Base-by-base conservation (phyloP, 2,888 invertebrate species). In the Caenorhabditis wallacei region DNA sequence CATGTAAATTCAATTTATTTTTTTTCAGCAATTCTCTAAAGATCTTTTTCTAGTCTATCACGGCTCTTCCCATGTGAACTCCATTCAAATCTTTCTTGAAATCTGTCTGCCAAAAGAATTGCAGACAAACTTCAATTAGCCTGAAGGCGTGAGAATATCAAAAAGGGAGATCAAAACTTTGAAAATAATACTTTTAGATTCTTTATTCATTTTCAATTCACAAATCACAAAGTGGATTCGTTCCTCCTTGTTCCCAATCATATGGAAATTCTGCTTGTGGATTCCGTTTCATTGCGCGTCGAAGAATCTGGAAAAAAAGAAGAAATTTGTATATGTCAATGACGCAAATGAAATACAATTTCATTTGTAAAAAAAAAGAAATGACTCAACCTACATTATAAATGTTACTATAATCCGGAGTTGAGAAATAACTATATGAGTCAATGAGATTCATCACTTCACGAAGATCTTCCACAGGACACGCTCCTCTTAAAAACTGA, bases 161-260 rank as follows among this genome's bases (percentile, higher is more conserved):
- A 30, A 30, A n/a, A n/a, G n/a, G n/a, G n/a, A n/a, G n/a, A n/a
- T n/a, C n/a, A n/a, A 30, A 30, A 30, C 8, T 30, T 30, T 3
- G 30, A 30, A 30, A 30, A 30, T 30, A 8, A 3, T 30, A 8
- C 30, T 8, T 3, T 30, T 8, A 30, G 30, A 30, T 5, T 8
- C 30, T 30, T 30, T 63, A 37, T 20, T 20, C 2, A 22, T 13
- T 30, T 51, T 30, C 24, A 54, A 46, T 43, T 81, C 48, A 81
- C 40, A 81, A 48, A 53, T 82, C 82, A 24, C 26, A 24, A 5
- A 82, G 35, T 16, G 72, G 35, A 18, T 68, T 72, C 18, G 53
- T 61, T n/a, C 82, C 82, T 30, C 78, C 78, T 18, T 43, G 46
- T 26, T 82, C 82, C 82, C 82, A 82, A 72, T 82, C 82, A 40